Percentiles rank a stretch among this genome's conserved stretches.
These are phyloP conservation scores for Erynnis tages DNA, from an alignment of 2,888 invertebrate genomes.

Conservation along the genomic window DNA sequence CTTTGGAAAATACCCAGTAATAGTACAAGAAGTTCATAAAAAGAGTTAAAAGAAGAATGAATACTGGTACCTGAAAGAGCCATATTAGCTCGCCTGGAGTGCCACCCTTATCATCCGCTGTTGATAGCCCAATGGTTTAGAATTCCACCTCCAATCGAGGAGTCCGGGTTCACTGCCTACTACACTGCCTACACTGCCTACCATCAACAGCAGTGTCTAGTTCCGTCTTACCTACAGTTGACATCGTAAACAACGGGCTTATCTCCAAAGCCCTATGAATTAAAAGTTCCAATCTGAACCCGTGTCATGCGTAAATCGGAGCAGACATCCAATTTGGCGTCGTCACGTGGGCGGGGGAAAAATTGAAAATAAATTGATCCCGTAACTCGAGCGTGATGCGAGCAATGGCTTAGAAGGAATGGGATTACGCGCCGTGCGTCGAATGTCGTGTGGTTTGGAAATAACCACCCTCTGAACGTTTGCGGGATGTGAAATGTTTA, in stretches of 20 bases:
- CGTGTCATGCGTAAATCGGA: conserved; percentile 54
- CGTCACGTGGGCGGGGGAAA: conserved; percentile 49
- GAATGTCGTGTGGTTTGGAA: conserved; percentile 31
- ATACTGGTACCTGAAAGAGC: no score
- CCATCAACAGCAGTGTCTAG: no score
- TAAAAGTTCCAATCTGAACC: conserved; percentile 55
- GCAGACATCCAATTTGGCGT: conserved; percentile 65
- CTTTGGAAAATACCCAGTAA: no score
- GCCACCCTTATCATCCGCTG: no score
- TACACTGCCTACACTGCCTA: no score
- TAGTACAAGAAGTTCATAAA: no score
- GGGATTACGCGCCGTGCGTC: conserved; percentile 50
- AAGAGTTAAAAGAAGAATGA: no score
- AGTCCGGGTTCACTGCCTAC: no score
- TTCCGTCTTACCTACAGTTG: no score
- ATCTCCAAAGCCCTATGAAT: conserved; percentile 41
- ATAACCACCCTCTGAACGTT: conserved; percentile 16
- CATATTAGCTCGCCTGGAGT: no score
- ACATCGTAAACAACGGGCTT: background rate
- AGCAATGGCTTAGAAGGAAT: conserved; percentile 64
- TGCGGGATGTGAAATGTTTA: conserved; percentile 15
- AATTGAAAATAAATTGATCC: conserved; percentile 77
- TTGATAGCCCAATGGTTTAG: no score
- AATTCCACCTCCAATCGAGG: no score
- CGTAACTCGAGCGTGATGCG: conserved; percentile 56